Evolutionary conservation across 2,113 vertebrate genomes (phyloP), one percentile per base, ranked within the genome.

Genomic region (Collichthys lucidus): DNA sequence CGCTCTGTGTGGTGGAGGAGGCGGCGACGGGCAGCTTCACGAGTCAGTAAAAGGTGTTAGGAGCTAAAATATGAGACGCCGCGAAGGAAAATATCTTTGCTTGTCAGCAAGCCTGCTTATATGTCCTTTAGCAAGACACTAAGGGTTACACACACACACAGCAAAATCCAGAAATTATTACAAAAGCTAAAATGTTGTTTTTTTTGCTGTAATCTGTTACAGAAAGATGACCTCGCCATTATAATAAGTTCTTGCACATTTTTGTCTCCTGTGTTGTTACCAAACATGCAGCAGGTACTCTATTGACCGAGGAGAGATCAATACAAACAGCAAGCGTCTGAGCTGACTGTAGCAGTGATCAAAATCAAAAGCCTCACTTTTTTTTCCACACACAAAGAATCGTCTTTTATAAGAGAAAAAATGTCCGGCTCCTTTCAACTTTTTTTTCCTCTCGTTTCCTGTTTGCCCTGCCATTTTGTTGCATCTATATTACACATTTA

Each of bases 301-400:
- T 47, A 22, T 75, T 55, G 73, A 82, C 11, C 29, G 66, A 59
- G 75, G 20, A 55, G 50, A 56, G 52, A 84, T 89, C 83, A 75
- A 79, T 83, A 81, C 55, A 72, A 86, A 82, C 55, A 55, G 56
- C 62, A 55, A 14, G 42, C 26, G 4, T 50, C 72, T 70, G 57
- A 78, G 31, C 16, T 16, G 2, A 65, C 66, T 35, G 47, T 9
- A 29, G 56, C 56, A 11, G 22, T 60, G 82, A 81, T 87, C 84
- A 76, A 20, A 86, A 89, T 78, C 75, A 73, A 79, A 85, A 61
- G 59, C 35, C 55, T 64, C 5, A 3, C 14, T 67, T 35, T 11
- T 35, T 24, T 19, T 46, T 26, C 4, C 59, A 29, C 17, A 40
- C 5, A 9, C 5, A 44, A 40, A 52, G 81, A 69, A 52, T 29